Conservation (phyloP, 2,888 invertebrate genomes). For the Nebria brevicollis region DNA sequence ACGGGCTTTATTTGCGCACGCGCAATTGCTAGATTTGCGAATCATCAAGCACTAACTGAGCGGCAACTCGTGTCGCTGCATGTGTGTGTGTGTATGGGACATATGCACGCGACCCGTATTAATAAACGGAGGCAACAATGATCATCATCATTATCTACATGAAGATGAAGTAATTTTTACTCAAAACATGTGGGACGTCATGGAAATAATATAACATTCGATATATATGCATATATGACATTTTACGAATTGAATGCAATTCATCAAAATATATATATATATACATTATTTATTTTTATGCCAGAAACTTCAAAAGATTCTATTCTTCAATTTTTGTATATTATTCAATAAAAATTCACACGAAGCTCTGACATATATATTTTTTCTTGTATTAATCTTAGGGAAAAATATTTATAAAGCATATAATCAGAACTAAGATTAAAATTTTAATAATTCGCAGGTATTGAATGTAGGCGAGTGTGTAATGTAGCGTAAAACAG, state of each 20-base stretch:
- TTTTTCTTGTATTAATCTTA: neutral
- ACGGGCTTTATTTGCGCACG: slow-evolving; percentile 1
- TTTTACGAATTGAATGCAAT: neutral
- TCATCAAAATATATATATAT: neutral
- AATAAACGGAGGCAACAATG: slow-evolving; percentile 29
- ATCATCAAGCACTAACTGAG: neutral
- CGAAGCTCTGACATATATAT: slow-evolving; percentile 8
- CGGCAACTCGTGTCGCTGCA: neutral
- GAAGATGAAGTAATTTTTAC: slow-evolving; percentile 42
- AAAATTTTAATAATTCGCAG: slow-evolving; percentile 11
- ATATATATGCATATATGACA: neutral
- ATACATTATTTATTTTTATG: neutral
- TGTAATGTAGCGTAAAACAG: slow-evolving; percentile 19
- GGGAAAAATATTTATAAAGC: slow-evolving; percentile 9
- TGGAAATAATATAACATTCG: slow-evolving; percentile 4
- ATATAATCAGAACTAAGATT: slow-evolving; percentile 7
- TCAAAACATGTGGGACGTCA: slow-evolving; percentile 38
- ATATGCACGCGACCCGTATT: slow-evolving; percentile 40
- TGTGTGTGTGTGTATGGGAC: slow-evolving; percentile 2
- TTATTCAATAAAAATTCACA: slow-evolving; percentile 6
- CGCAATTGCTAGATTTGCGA: neutral
- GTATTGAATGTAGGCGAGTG: neutral
- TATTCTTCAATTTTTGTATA: neutral
- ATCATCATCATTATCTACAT: slow-evolving; percentile 35
- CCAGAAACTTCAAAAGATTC: neutral